Conservation (phyloP, 2,888 invertebrate genomes). For the Hydrotaea diabolus region DNA sequence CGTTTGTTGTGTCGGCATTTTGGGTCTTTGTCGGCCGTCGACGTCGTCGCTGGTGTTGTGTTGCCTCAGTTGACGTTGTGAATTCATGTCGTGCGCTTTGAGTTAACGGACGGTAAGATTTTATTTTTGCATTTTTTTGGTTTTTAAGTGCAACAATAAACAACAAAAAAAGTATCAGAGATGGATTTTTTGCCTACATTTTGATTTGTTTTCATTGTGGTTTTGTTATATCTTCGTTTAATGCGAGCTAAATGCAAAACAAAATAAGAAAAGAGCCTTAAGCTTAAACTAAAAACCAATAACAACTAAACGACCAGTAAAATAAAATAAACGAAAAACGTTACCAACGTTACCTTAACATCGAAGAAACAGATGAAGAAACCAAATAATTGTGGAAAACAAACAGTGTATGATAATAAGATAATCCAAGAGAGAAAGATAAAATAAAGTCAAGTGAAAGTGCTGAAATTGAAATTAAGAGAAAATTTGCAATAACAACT, state of each 20-base stretch:
- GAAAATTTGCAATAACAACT: not conserved
- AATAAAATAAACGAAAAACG: slow-evolving; percentile 29
- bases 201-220: slow-evolving; percentile 5
- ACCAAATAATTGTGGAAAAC: not conserved
- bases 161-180: slow-evolving; percentile 11
- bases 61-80: not conserved
- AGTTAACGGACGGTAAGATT: slow-evolving; percentile 22
- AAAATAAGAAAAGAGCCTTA: not conserved
- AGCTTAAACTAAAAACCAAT: not conserved
- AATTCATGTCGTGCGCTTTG: slow-evolving; percentile 43
- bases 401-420: slow-evolving; percentile 7
- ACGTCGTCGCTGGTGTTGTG: no score
- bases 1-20: no score
- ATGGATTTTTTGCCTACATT: slow-evolving; percentile 13
- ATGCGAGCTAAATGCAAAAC: slow-evolving; percentile 24
- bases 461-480: not conserved
- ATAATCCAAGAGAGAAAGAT: not conserved
- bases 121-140: not conserved
- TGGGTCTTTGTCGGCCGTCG: no score
- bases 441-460: slow-evolving; percentile 18
- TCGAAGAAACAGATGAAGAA: not conserved
- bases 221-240: slow-evolving; percentile 19
- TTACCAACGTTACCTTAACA: slow-evolving; percentile 58
- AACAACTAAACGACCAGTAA: not conserved
- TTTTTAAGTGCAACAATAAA: not conserved